Conservation (phyloP, 2,888 invertebrate genomes). For the Didymodactylos carnosus region DNA sequence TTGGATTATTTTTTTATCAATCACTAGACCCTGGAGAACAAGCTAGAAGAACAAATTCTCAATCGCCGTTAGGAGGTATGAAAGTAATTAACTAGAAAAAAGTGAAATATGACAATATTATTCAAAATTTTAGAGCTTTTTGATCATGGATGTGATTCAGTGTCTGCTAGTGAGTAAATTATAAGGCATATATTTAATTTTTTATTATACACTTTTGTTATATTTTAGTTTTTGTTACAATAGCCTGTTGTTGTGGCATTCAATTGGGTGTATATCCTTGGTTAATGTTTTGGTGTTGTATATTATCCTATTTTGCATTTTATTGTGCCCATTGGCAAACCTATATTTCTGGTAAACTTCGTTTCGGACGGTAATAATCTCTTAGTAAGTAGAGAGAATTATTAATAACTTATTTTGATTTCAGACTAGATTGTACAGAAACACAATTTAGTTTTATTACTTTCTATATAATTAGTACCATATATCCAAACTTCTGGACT, state of each 20-base stretch:
- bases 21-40: slow-evolving; percentile 97
- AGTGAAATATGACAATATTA: too few relatives aligned
- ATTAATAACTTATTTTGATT: slow-evolving; percentile 15
- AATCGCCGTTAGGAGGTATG: slow-evolving; percentile 75
- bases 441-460: slow-evolving; percentile 78
- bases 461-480: slow-evolving; percentile 64
- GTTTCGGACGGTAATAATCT: slow-evolving; percentile 32
- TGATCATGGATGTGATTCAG: slow-evolving; percentile 96
- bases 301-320: slow-evolving; percentile 79
- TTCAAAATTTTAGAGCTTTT: too few relatives aligned
- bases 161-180: slow-evolving; percentile 54
- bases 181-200: neutral
- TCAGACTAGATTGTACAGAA: slow-evolving; percentile 76
- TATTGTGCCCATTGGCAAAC: slow-evolving; percentile 99
- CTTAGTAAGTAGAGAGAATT: neutral
- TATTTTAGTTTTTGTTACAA: slow-evolving; percentile 64
- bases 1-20: slow-evolving; percentile 87
- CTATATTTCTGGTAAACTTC: slow-evolving; percentile 63
- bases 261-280: slow-evolving; percentile 73
- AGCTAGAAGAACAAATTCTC: slow-evolving; percentile 74
- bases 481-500: slow-evolving; percentile 21
- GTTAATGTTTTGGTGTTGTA: slow-evolving; percentile 84
- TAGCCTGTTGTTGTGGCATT: slow-evolving; percentile 82
- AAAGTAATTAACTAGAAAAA: too few relatives aligned
- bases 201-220: neutral